Evolutionary conservation across 1,140 invertebrate genomes (phyloP), one percentile per base, ranked within the genome.

Genomic region (Onthophagus taurus): DNA sequence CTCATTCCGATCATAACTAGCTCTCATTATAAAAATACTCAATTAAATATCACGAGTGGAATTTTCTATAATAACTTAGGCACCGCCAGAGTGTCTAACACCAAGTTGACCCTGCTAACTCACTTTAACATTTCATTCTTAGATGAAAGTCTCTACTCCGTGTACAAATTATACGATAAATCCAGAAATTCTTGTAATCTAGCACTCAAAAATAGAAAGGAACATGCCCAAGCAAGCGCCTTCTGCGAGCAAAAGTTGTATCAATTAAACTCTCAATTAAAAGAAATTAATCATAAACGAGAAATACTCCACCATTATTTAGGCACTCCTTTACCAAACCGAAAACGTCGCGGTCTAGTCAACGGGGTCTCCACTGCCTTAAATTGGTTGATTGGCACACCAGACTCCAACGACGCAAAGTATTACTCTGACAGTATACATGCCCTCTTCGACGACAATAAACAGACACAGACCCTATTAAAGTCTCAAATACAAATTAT

Each of bases 341-440:
- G n/a, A n/a, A n/a, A n/a, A n/a, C n/a, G n/a, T n/a, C n/a, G n/a
- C n/a, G n/a, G n/a, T n/a, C n/a, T n/a, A n/a, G n/a, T 60, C 17
- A 53, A 62, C 42, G 57, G 57, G 16, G 42, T 57, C 18, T 54
- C 55, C 12, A 45, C 52, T 12, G 35, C 51, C n/a, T 43, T 60
- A 8, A 63, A 62, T 48, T 65, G 53, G 54, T 37, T 61, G 6
- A 62, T 65, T 19, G 58, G 61, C n/a, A 51, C 50, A 2, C 55
- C 58, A 1, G 55, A 55, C 36, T 45, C 52, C 2, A 48, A 48
- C 16, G 54, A 60, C 44, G 58, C 53, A 35, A 17, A 55, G 44
- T 59, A 46, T 48, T 59, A 56, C 49, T 35, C 38, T n/a, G 50
- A 54, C 31, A 45, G 31, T 11, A 58, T 56, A 18, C 44, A 50